phyloP scores from a whole-genome alignment of 2,797 vertebrate species.

The Sylvia borin region DNA sequence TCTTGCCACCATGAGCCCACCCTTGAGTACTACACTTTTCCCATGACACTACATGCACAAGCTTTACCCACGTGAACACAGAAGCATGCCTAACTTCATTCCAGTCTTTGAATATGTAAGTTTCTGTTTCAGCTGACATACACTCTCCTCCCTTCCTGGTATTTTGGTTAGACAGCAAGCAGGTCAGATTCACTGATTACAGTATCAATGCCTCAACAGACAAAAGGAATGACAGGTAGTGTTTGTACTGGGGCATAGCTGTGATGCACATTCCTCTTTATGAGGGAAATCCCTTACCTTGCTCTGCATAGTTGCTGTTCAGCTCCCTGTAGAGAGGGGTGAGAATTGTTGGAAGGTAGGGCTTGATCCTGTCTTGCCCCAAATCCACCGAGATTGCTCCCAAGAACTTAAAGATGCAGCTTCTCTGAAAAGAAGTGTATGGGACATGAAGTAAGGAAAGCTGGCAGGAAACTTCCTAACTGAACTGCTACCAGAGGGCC shows the following conservation, averaged over 20 bases:
- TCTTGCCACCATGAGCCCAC: background rate
- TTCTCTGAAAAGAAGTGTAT: slow-evolving; percentile 81
- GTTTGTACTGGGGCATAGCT: background rate
- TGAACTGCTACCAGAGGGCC: background rate
- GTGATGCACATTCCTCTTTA: background rate
- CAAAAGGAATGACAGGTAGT: background rate
- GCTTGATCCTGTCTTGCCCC: slow-evolving; percentile 84
- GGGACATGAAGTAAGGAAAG: background rate
- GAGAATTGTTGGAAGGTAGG: slow-evolving; percentile 88
- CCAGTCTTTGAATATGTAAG: background rate
- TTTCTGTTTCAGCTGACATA: background rate
- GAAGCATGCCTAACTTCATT: background rate
- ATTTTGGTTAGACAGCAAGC: background rate
- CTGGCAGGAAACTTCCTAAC: background rate
- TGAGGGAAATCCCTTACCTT: slow-evolving; percentile 79
- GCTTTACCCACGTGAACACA: background rate
- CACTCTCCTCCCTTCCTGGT: background rate
- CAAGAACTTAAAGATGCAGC: slow-evolving; percentile 94
- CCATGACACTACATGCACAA: background rate
- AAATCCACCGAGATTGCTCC: slow-evolving; percentile 91
- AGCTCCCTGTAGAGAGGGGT: slow-evolving; percentile 91
- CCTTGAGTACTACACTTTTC: background rate
- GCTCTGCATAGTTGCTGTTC: slow-evolving; percentile 95
- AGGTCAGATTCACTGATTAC: background rate
- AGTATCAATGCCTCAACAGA: background rate